A percentile compares a stretch with the other conserved stretches of the same genome.
These are phyloP conservation scores for Gobius niger DNA, from an alignment of 2,113 vertebrate genomes.

Conservation along the genomic window DNA sequence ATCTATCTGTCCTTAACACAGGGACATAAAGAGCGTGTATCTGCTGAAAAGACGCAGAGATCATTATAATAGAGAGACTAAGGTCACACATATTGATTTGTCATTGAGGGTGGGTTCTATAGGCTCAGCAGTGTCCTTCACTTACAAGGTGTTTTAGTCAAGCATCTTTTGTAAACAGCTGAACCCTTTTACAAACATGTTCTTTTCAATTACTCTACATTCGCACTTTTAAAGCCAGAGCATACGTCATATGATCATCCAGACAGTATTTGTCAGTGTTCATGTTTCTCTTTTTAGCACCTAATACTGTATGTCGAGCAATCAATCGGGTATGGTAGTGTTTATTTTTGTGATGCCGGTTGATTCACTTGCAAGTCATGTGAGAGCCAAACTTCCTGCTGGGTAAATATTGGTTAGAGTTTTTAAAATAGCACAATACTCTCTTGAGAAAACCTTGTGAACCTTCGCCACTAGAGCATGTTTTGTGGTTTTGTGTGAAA, in stretches of 20 bases:
- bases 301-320: too few relatives aligned
- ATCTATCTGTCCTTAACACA: background rate
- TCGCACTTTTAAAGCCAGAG: too few relatives aligned
- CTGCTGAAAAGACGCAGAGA: background rate
- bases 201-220: too few relatives aligned
- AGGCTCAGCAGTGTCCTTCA: constrained; percentile 35
- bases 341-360: too few relatives aligned
- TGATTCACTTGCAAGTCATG: too few relatives aligned
- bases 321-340: too few relatives aligned
- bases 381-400: too few relatives aligned
- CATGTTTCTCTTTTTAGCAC: too few relatives aligned
- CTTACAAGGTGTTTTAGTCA: constrained; percentile 12
- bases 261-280: too few relatives aligned
- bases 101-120: constrained; percentile 30
- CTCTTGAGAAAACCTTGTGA: background rate
- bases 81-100: constrained; percentile 39
- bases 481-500: background rate
- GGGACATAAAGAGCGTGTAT: background rate
- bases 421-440: too few relatives aligned
- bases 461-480: background rate
- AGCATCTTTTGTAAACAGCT: constrained; percentile 15
- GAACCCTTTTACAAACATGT: background rate
- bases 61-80: constrained; percentile 19
- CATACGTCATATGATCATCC: too few relatives aligned
- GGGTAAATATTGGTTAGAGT: too few relatives aligned